phyloP scores from a whole-genome alignment of 1,140 invertebrate species.

The Neoseiulus cucumeris region DNA sequence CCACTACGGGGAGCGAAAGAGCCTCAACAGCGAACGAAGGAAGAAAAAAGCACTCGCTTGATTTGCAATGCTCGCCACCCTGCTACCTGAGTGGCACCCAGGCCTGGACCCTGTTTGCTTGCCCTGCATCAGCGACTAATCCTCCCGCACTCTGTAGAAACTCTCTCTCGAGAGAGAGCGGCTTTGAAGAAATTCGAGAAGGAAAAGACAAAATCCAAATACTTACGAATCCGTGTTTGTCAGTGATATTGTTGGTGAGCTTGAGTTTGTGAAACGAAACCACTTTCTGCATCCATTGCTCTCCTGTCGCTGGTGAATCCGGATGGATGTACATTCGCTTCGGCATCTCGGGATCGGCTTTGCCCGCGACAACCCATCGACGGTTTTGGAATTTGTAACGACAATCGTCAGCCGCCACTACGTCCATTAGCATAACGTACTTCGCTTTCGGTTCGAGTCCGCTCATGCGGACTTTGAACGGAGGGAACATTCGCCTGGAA shows the following conservation, averaged over 20 bases:
- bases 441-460: conserved; percentile 90
- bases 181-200: too few relatives aligned
- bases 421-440: conserved; percentile 77
- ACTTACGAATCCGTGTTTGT: conserved; percentile 99
- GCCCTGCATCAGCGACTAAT: too few relatives aligned
- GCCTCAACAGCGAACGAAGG: too few relatives aligned
- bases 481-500: conserved; percentile 88
- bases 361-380: conserved; percentile 53
- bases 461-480: conserved; percentile 87
- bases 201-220: conserved; percentile 23
- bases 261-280: conserved; percentile 98
- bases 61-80: too few relatives aligned
- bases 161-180: too few relatives aligned
- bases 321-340: conserved; percentile 99
- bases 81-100: too few relatives aligned
- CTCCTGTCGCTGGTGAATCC: conserved; percentile 90
- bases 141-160: too few relatives aligned
- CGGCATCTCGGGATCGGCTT: conserved; percentile 93
- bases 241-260: conserved; percentile 96
- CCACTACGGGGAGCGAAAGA: too few relatives aligned
- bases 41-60: too few relatives aligned
- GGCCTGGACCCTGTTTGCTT: too few relatives aligned
- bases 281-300: conserved; percentile 99
- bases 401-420: conserved; percentile 29
- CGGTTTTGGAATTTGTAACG: conserved; percentile 30